Base-by-base conservation (phyloP, 2,113 vertebrate genomes). In the Puffinus mauretanicus region DNA sequence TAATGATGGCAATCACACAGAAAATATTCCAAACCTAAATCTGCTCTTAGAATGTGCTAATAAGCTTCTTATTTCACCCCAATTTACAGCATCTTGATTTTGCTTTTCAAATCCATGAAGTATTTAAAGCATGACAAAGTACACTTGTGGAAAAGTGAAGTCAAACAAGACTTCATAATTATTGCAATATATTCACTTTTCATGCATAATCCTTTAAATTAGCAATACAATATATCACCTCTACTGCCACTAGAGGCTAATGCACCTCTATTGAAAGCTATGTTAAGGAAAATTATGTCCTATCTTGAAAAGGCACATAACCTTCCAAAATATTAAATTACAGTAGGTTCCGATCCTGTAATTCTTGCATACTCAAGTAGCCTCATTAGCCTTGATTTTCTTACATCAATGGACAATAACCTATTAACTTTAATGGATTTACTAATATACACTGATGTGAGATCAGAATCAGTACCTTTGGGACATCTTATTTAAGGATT, bases 81-180 rank as follows among this genome's bases (percentile, higher is more conserved):
- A 55, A 86, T 95, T 90, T 94, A 67, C 54, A 81, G 75, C 67
- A 55, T 73, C 89, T 73, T 75, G 79, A 86, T 94, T 96, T 93
- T 67, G 67, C 90, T 95, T 96, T 94, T 86, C 64, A n/a, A 82
- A 86, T 42, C 29, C 2, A 1, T 20, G 26, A 51, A 75, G 91
- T 96, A 83, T 92, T 96, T 96, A 95, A 93, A 86, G 82, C 75
- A 42, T 93, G 93, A 94, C 49, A 17, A 88, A 96, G 86, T 79
- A 82, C 21, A 16, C 36, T 82, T 93, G 75, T 92, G 90, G 90
- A 96, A 95, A 96, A 95, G 90, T 93, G 95, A 95, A 97, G 96
- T 97, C 88, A 97, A 97, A 97, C 86, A 94, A 94, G 96, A 96
- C 96, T 96, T 97, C 84, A 96, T 97, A 94, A 96, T 97, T 97